Evolutionary conservation across 1,140 invertebrate species (phyloP), one percentile per base, ranked within the genome.

Genomic region (Caerostris extrusa): DNA sequence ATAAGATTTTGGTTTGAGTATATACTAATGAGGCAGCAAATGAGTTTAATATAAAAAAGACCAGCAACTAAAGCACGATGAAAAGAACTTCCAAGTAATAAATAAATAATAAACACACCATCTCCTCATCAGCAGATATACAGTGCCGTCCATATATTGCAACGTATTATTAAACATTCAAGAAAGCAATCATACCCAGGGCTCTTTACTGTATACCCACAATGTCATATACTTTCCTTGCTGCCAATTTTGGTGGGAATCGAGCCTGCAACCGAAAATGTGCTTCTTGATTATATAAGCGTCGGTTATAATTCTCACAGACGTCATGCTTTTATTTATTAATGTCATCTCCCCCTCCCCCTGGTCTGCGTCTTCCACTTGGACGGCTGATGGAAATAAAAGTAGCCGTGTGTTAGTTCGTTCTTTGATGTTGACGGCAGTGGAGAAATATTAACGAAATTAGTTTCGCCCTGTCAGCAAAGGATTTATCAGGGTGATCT

Each of bases 301-400:
- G 6, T 4, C 71, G 19, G 71, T 19, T 19, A 34, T 53, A 81
- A 19, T 81, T 50, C 50, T 19, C 50, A 53, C 71, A 81, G 19
- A 81, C 71, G 71, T 50, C 71, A 7, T 53, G 71, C 5, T 53
- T 19, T 81, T 81, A 81, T 53, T 81, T 81, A 81, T 81, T 81
- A 7, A 81, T 8, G 71, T 12, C 71, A 81, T 81, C 71, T 81
- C 7, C 71, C 12, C n/a, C n/a, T n/a, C n/a, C n/a, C n/a, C n/a
- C n/a, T n/a, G n/a, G n/a, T n/a, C 10, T 81, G 8, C 71, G 7
- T 67, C 71, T 81, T 81, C 50, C 4, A 12, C 7, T 19, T 53
- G n/a, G 71, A 8, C 34, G 71, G 71, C 19, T 14, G 34, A 34
- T 81, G 19, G 8, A 53, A 81, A 0, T 14, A n/a, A 17, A 67